Percentiles rank a stretch among this genome's conserved stretches.
These are phyloP conservation scores for Mastigias papua DNA, from an alignment of 30 jellyfish, hydroid and myxozoan species.

Conservation along the genomic window DNA sequence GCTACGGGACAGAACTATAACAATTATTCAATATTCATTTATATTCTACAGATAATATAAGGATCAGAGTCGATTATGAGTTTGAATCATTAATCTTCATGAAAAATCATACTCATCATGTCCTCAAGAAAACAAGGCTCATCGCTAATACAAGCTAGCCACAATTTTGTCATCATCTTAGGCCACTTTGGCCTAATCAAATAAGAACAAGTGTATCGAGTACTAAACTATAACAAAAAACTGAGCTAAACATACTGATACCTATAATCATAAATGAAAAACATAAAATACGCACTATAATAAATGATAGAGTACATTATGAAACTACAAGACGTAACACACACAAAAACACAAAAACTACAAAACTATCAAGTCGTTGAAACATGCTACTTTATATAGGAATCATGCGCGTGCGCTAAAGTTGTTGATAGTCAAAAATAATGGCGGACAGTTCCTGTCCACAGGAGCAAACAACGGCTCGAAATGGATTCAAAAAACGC, in stretches of 20 bases:
- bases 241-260: neutral
- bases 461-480: slow-evolving; percentile 38
- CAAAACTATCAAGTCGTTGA: neutral
- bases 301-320: neutral
- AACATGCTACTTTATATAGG: slow-evolving; percentile 18
- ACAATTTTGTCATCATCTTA: slow-evolving; percentile 68
- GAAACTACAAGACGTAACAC: neutral
- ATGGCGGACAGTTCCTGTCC: slow-evolving; percentile 51
- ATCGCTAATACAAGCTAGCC: slow-evolving; percentile 54
- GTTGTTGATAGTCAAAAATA: neutral
- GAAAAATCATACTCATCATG: slow-evolving; percentile 22
- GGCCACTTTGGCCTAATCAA: slow-evolving; percentile 74
- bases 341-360: neutral
- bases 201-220: slow-evolving; percentile 82
- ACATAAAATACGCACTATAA: neutral
- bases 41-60: neutral
- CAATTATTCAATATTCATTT: too few relatives aligned
- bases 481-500: slow-evolving; percentile 44
- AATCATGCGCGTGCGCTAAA: slow-evolving; percentile 1
- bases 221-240: slow-evolving; percentile 1
- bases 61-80: slow-evolving; percentile 44
- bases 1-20: too few relatives aligned
- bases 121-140: slow-evolving; percentile 47
- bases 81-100: slow-evolving; percentile 18
- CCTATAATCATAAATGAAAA: neutral